Percentiles rank a stretch among this genome's conserved stretches.
These are phyloP conservation scores for Heliopora coerulea DNA, from an alignment of 92 coral and sea anemone genomes.

Conservation along the genomic window DNA sequence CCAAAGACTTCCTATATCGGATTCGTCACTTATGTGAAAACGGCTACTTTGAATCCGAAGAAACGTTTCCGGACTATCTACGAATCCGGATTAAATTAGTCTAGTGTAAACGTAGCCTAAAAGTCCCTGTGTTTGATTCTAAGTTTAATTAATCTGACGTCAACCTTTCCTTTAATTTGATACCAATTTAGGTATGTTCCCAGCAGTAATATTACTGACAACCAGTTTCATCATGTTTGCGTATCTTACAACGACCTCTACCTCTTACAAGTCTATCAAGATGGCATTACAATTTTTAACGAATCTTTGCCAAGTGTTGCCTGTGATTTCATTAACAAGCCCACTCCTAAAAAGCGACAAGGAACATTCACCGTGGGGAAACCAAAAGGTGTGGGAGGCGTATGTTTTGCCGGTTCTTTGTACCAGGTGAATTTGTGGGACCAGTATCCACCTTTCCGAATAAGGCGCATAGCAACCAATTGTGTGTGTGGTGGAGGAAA, in stretches of 20 bases:
- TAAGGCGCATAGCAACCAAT: conserved; percentile 27
- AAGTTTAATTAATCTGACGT: too few species aligned
- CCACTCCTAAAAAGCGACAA: neutral
- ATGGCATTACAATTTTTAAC: neutral
- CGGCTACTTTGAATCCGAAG: too few species aligned
- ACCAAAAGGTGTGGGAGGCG: neutral
- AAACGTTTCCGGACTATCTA: too few species aligned
- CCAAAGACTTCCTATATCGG: too few species aligned
- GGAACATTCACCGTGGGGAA: conserved; percentile 17
- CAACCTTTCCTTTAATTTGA: neutral
- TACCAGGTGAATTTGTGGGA: conserved; percentile 39
- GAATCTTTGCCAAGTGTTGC: neutral
- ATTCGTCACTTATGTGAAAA: too few species aligned
- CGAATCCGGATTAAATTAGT: too few species aligned
- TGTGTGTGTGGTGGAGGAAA: conserved; percentile 36
- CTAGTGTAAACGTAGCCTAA: too few species aligned
- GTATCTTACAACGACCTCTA: conserved; percentile 6
- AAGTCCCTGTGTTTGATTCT: too few species aligned
- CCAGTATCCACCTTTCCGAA: conserved; percentile 34
- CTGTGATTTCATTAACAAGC: neutral
- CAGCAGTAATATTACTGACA: neutral
- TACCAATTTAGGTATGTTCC: neutral
- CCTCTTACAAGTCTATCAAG: conserved; percentile 16
- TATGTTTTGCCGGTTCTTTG: conserved; percentile 2
- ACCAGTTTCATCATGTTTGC: conserved; percentile 30